Evolutionary conservation across 2,888 invertebrate genomes (phyloP).

Genomic region (Drosophila bunnanda): DNA sequence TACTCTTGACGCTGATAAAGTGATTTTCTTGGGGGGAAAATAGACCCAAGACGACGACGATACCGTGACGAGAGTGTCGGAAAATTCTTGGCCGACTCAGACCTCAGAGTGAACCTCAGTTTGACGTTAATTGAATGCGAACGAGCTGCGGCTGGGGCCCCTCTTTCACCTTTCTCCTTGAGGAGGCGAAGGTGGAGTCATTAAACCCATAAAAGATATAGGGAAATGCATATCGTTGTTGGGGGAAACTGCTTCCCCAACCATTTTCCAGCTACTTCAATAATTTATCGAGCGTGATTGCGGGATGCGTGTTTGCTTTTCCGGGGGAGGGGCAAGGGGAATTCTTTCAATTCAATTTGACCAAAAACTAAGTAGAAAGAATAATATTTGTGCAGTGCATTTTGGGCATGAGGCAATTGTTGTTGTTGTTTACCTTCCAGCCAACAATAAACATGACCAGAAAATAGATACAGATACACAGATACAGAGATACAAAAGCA

Average conservation of each 20-base stretch:
- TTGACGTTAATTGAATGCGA: slow-evolving; percentile 75
- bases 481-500: slow-evolving; percentile 1
- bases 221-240: slow-evolving; percentile 50
- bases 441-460: slow-evolving; percentile 49
- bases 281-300: slow-evolving; percentile 70
- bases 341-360: slow-evolving; percentile 37
- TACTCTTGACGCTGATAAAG: slow-evolving; percentile 71
- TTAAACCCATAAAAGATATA: slow-evolving; percentile 74
- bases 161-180: slow-evolving; percentile 46
- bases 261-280: slow-evolving; percentile 57
- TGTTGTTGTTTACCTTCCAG: slow-evolving; percentile 69
- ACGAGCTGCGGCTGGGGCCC: slow-evolving; percentile 58
- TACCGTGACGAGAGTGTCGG: slow-evolving; percentile 38
- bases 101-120: slow-evolving; percentile 7
- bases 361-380: slow-evolving; percentile 59
- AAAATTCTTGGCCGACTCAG: slow-evolving; percentile 23
- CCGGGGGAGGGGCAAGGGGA: background rate
- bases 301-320: slow-evolving; percentile 24
- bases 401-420: slow-evolving; percentile 51
- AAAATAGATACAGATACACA: slow-evolving; percentile 13
- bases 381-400: slow-evolving; percentile 70
- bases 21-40: slow-evolving; percentile 41
- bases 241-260: background rate
- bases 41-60: slow-evolving; percentile 1
- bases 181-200: slow-evolving; percentile 51